A percentile compares a stretch with the other conserved stretches of the same genome.
Evolutionary conservation across 2,113 vertebrate genomes (phyloP).

Genomic region (Erythrolamprus reginae): DNA sequence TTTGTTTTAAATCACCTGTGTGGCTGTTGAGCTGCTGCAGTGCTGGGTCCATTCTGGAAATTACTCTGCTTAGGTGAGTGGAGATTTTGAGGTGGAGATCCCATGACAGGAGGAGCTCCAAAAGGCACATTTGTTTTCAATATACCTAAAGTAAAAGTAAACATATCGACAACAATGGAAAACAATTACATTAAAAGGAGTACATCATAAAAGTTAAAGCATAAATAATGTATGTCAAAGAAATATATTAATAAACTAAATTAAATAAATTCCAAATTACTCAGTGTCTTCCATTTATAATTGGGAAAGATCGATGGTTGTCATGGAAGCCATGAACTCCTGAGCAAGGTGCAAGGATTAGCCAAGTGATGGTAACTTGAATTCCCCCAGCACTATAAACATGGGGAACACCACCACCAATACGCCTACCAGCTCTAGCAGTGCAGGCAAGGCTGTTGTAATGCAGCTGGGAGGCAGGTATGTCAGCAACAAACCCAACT

Average conservation of each 20-base stretch:
- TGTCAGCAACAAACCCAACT: too few species aligned
- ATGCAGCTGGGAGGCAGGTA: too few species aligned
- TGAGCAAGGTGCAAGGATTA: too few species aligned
- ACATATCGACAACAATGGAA: background rate
- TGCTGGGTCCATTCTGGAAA: slow-evolving; percentile 69
- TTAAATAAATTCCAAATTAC: background rate
- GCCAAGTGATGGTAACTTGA: too few species aligned
- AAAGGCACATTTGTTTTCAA: slow-evolving; percentile 72
- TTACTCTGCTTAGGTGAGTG: slow-evolving; percentile 63
- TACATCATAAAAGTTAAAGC: background rate
- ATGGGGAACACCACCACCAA: too few species aligned
- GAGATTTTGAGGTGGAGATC: slow-evolving; percentile 58
- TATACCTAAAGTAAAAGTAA: slow-evolving; percentile 61
- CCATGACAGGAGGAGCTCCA: slow-evolving; percentile 61
- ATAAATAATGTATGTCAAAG: background rate
- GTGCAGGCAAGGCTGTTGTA: too few species aligned
- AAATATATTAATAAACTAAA: background rate
- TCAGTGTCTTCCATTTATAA: background rate
- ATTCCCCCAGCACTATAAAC: too few species aligned
- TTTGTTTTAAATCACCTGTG: slow-evolving; percentile 68
- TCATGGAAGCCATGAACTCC: too few species aligned
- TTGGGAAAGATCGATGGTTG: too few species aligned
- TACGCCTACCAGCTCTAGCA: too few species aligned
- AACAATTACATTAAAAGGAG: background rate
- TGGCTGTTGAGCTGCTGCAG: slow-evolving; percentile 57